Evolutionary conservation across 2,888 invertebrate species (phyloP), one percentile per base, ranked within the genome.

Genomic region (Oscheius sp.): DNA sequence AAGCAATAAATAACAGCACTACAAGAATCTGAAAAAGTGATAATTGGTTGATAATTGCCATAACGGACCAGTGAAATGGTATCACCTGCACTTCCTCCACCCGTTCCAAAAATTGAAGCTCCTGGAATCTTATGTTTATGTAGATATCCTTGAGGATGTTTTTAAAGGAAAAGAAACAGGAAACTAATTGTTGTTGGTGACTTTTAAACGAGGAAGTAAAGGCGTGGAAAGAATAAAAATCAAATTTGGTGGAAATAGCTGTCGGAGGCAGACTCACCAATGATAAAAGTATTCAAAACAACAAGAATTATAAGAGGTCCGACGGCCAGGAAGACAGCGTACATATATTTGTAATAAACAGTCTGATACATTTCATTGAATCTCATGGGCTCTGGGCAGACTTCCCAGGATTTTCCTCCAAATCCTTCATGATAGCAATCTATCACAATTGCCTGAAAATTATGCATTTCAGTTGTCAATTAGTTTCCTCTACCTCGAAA

Each of bases 1-100:
- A 88, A 25, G 82, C 79, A 61, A 88, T 87, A 77, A 88, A 88
- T 21, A 88, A 77, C 1, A 85, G 76, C 7, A 88, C 88, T 41
- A 88, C 88, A 35, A 89, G 80, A 52, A 87, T 81, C 82, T 86
- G 46, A 77, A 80, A 49, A 55, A 13, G 5, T 23, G 12, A 25
- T 21, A 23, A 23, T 16, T 16, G 23, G n/a, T 25, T 9, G 35
- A 58, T 16, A 46, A 53, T n/a, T 46, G 41, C 46, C 21, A 18
- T 23, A 64, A 56, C 23, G 52, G 12, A n/a, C 76, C 72, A 80
- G 35, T n/a, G 80, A 80, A 74, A 80, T 80, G 0, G 80, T 80
- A 63, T 80, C 80, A 63, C 76, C 80, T 0, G 74, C 74, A 35
- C 71, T 76, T 21, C 58, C 27, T 6, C 74, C 70, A 72, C 74